Base-by-base conservation (phyloP, 2,797 vertebrate genomes). In the Melanitta fusca region DNA sequence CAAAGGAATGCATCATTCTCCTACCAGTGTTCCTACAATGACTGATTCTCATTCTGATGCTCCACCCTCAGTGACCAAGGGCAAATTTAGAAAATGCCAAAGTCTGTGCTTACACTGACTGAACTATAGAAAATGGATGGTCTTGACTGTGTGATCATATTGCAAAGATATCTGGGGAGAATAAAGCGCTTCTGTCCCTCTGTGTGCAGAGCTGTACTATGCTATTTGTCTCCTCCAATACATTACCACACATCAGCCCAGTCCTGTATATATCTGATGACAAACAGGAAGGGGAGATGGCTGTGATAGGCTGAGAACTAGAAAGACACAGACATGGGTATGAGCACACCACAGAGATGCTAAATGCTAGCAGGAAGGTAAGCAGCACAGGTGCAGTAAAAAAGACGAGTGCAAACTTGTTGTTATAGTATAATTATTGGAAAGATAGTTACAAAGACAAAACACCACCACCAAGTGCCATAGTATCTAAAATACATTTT, bases 11-110 rank as follows among this genome's bases (percentile, higher is more conserved):
- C 97, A 98, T 98, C 98, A 99, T 96, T 34, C 98, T 99, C 88
- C 93, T 97, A 53, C 51, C 80, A 97, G 97, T 98, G 97, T 98
- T 97, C 98, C 98, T 98, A 99, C 98, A 81, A 97, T 98, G 98
- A 95, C 97, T 99, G 96, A 98, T 13, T 92, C 57, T 95, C 94
- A 97, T 92, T 92, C 57, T 95, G 95, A 97, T 93, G 98, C 70
- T 53, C 32, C 19, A 53, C 60, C 4, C 21, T 28, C 60, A 17
- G 70, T 64, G 38, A 12, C 32, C 28, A 20, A 68, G 69, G 79
- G 30, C 24, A 21, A n/a, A 38, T 18, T 79, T 25, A 32, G 28
- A 60, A 71, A 70, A 77, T 56, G 34, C 13, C 14, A 27, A 14
- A 66, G 49, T 24, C 32, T 25, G 30, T 43, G 32, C 38, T 91